Evolutionary conservation across 2,113 vertebrate genomes (phyloP), one percentile per base, ranked within the genome.

Genomic region (Ochotona curzoniae): DNA sequence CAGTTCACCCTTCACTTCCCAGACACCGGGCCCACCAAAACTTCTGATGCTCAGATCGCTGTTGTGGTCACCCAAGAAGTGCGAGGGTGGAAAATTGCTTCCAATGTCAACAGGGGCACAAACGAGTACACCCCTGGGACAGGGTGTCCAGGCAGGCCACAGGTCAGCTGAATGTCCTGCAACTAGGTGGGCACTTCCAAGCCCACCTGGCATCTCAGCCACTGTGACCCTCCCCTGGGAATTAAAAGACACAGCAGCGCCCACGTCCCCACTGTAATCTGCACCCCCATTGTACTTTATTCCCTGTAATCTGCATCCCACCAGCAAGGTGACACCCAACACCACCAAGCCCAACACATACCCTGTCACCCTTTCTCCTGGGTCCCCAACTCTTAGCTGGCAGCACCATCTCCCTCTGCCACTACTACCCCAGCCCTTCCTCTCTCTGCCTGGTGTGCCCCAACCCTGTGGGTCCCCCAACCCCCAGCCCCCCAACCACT

Each of bases 261-360:
- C 66, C 17, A 8, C 60, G 47, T 17, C 4, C 17, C 15, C 28
- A 32, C 47, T 23, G 1, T 28, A 4, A 44, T 44, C 66, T 23
- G 11, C 67, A 47, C 28, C 4, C 15, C 15, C 28, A 32, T 32
- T 23, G 1, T 28, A 4, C 0, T 0, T 44, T 44, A 44, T 44
- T 44, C 38, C 38, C 38, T 44, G 38, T 44, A 44, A 44, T 44
- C 38, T 44, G 38, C 0, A 5, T 20, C 15, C 32, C 38, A 81
- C 35, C 20, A 3, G 12, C 1, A 30, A 2, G n/a, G 8, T 20
- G 25, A n/a, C 47, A 32, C 21, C 11, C 26, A 76, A 28, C 28
- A 47, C 80, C 28, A 18, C 23, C 63, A 23, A 12, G 35, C 25
- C 51, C 57, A 15, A 0, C 0, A 0, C 4, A 1, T 5, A 69